phyloP scores from a whole-genome alignment of 35 echinoderm and acorn worm genomes.

The Heliocidaris erythrogramma region DNA sequence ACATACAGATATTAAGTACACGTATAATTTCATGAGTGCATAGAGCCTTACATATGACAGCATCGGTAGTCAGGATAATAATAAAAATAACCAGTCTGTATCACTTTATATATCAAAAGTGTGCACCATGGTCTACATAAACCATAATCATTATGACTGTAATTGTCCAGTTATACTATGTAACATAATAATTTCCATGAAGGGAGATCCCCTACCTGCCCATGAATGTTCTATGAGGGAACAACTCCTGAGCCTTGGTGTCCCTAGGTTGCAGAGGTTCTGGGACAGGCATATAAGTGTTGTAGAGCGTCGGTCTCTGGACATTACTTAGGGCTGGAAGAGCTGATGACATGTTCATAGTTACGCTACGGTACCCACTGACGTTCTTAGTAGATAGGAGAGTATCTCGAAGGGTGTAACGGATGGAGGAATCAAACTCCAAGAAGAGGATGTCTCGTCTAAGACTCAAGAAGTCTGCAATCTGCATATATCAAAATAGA shows the following conservation, averaged over 20 bases:
- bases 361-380: conserved; percentile 59
- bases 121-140: no score
- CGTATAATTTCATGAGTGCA: no score
- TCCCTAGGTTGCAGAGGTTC: conserved; percentile 89
- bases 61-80: no score
- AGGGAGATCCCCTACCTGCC: conserved; percentile 64
- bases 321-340: conserved; percentile 76
- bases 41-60: no score
- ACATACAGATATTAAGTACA: no score
- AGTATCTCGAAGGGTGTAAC: conserved; percentile 89
- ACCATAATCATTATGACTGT: no score
- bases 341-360: conserved; percentile 76
- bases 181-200: neutral
- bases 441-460: conserved; percentile 86
- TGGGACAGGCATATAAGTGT: conserved; percentile 66
- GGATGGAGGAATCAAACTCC: conserved; percentile 84
- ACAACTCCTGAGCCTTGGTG: conserved; percentile 68
- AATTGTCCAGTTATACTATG: neutral
- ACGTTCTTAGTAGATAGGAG: conserved; percentile 84
- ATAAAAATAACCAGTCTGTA: no score
- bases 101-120: no score
- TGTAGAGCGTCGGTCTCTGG: conserved; percentile 68
- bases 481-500: conserved; percentile 41
- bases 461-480: conserved; percentile 82
- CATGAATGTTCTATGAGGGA: conserved; percentile 83